phyloP scores from a whole-genome alignment of 2,797 vertebrate genomes.

The Carcharodon carcharias region DNA sequence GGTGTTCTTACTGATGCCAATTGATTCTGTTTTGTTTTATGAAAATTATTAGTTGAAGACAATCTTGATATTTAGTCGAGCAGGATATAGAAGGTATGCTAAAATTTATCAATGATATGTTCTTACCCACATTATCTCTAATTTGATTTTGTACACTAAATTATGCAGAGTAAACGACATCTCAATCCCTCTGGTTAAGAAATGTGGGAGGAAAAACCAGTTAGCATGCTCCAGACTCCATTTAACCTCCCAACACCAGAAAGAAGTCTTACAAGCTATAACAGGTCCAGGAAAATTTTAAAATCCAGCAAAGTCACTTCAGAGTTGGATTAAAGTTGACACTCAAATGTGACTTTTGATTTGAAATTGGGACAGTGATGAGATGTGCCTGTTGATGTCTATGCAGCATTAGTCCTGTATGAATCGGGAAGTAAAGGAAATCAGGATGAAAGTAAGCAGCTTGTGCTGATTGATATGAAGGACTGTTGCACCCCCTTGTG shows the following conservation, averaged over 20 bases:
- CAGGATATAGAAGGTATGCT: not conserved
- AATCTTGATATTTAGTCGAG: not conserved
- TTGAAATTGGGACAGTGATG: not conserved
- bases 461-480: not conserved
- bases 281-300: not conserved
- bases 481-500: not conserved
- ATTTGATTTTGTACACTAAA: not conserved
- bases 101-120: not conserved
- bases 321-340: not conserved
- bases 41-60: not conserved
- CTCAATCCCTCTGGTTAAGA: not conserved
- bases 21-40: not conserved
- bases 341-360: not conserved
- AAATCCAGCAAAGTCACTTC: not conserved
- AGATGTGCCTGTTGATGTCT: not conserved
- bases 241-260: not conserved
- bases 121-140: not conserved
- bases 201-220: not conserved
- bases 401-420: not conserved
- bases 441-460: not conserved
- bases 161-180: not conserved
- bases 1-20: not conserved
- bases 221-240: not conserved
- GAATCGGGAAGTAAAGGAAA: not conserved
- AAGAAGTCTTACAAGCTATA: not conserved